Base-by-base conservation (phyloP, 2,797 vertebrate genomes). In the Luscinia luscinia region DNA sequence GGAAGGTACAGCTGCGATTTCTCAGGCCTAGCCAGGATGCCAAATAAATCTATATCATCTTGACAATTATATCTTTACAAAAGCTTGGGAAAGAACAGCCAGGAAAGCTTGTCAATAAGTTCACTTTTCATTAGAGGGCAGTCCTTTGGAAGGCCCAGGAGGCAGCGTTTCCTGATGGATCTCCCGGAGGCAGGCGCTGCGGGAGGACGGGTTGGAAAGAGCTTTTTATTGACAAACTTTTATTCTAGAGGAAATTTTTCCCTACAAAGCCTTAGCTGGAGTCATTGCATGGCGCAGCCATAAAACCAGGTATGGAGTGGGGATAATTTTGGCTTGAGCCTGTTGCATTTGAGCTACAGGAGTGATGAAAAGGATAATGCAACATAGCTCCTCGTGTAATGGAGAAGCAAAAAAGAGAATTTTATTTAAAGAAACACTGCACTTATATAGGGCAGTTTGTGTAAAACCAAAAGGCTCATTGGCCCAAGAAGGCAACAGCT, bases 51-150 rank as follows among this genome's bases (percentile, higher is more conserved):
- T 21, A 77, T 91, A 78, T 55, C 84, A 81, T 52, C 91, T 67
- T 84, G 93, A 85, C 91, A 94, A 92, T 94, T 90, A 88, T 24
- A 89, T 95, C 92, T 85, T 95, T 82, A 73, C 83, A 90, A 81
- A 84, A 88, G 84, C 83, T 85, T 51, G 87, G 83, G 67, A 57
- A 85, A 77, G 76, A 88, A 32, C 63, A 90, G 87, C 54, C 73
- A 28, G 54, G 80, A 59, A 78, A 36, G 67, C 41, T 67, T 62
- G 81, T 84, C 88, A 74, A 74, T 79, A 84, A 74, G 27, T 68
- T 61, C 81, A n/a, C 32, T 49, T 67, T 79, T 61, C 22, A 30
- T 84, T 57, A 89, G 72, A 90, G 64, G 74, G 16, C 49, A 64
- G 75, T 69, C 68, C 82, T 81, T 38, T 58, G 55, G 66, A 38